Base-by-base conservation (phyloP, 2,797 vertebrate genomes). In the Darevskia mixta region DNA sequence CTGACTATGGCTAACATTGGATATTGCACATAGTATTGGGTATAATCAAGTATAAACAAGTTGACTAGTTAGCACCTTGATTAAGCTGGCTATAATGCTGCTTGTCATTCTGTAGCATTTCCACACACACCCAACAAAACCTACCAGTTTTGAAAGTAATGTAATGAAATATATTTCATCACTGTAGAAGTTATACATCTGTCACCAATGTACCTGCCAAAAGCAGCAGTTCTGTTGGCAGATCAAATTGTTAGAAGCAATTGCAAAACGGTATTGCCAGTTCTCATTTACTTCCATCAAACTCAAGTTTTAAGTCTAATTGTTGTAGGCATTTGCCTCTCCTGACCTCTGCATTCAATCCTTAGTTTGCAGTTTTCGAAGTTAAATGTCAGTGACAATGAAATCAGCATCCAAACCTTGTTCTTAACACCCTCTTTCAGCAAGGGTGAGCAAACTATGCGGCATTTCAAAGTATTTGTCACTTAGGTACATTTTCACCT, bases 301-400 rank as follows among this genome's bases (percentile, higher is more conserved):
- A 58, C 18, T 32, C 0, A 1, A 10, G 49, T 58, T 82, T 27
- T 61, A 61, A 82, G 49, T 66, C 3, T 41, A 81, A 71, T 27
- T 85, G 82, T 43, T 35, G 10, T 32, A 43, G 64, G 61, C 15
- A 58, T 4, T 9, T n/a, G 61, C 18, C n/a, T 27, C 71, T 78
- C 23, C 8, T 45, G 38, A 67, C 25, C 66, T 5, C 0, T 4
- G 77, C 15, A 8, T 10, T 2, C 45, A 18, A 3, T 0, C 0
- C 45, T 86, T 66, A 35, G 49, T 18, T 61, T 7, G 4, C 41
- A 0, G 0, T 61, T 41, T 78, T 77, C 49, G 43, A 89, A 38
- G 76, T 3, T 77, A 83, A 79, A 61, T 32, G 25, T 17, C 61
- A 2, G 0, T 75, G 61, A 35, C 45, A 88, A 69, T 35, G 71